Evolutionary conservation across 1,140 invertebrate species (phyloP).

Genomic region (Zaprionus gabonicus): DNA sequence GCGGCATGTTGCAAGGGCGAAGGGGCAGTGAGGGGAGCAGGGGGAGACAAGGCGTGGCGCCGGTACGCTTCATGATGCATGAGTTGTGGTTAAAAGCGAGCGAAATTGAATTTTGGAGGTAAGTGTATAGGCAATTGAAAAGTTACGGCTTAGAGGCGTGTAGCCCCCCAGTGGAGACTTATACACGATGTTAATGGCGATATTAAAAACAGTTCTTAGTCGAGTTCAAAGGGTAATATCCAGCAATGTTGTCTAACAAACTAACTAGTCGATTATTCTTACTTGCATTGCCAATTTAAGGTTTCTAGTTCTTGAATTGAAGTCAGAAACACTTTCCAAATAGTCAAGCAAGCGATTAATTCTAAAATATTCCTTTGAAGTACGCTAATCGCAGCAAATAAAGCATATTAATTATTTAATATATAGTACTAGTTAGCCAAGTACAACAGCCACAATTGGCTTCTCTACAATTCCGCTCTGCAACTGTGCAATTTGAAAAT

Average conservation of each 20-base stretch:
- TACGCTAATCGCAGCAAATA: too few relatives aligned
- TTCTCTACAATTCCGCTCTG: background rate
- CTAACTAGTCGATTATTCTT: too few relatives aligned
- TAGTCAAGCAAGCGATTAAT: too few relatives aligned
- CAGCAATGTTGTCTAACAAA: too few relatives aligned
- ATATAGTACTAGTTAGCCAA: background rate
- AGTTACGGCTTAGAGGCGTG: background rate
- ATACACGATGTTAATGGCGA: background rate
- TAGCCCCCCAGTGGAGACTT: background rate
- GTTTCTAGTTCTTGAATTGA: too few relatives aligned
- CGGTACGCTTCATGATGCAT: conserved; percentile 31
- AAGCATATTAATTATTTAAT: too few relatives aligned
- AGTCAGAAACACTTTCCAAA: too few relatives aligned
- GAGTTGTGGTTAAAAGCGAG: conserved; percentile 31
- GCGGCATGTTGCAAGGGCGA: background rate
- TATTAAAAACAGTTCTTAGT: background rate
- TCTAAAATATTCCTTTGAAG: too few relatives aligned
- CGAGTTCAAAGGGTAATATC: background rate
- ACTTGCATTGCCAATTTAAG: too few relatives aligned
- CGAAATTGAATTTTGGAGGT: conserved; percentile 40
- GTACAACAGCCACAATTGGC: background rate
- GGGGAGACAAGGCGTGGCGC: conserved; percentile 11
- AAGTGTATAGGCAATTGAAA: conserved; percentile 12
- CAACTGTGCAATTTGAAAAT: background rate
- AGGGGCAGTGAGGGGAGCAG: background rate